phyloP scores from a whole-genome alignment of 2,888 invertebrate species.

The Argyra leucocephala region DNA sequence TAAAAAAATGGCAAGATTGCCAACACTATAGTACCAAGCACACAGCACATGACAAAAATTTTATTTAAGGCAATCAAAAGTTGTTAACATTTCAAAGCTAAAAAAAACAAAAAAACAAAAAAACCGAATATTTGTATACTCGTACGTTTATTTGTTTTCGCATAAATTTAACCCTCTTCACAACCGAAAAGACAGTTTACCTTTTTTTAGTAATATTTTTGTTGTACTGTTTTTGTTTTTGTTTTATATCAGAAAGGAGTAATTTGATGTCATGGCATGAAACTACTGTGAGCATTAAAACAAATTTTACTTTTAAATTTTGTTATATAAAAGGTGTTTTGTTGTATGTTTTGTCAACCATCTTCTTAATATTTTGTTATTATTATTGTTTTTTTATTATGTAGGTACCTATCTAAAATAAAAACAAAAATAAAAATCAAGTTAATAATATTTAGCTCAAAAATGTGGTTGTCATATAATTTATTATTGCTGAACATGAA shows the following conservation, averaged over 20 bases:
- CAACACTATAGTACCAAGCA: not conserved
- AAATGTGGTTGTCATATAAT: too few species aligned
- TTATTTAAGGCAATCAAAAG: not conserved
- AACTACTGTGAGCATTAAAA: not conserved
- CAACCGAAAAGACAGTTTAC: not conserved
- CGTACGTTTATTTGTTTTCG: too few species aligned
- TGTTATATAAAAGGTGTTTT: not conserved
- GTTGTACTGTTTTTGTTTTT: not conserved
- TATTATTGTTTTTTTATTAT: not conserved
- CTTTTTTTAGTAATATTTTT: not conserved
- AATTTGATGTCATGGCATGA: conserved; percentile 2
- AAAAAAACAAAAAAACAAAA: too few species aligned
- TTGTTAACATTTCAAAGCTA: not conserved
- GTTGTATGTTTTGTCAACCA: not conserved
- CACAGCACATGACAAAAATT: not conserved
- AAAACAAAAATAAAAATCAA: not conserved
- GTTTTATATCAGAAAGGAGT: too few species aligned
- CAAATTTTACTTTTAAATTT: not conserved
- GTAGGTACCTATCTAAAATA: not conserved
- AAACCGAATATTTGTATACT: too few species aligned
- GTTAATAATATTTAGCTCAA: not conserved
- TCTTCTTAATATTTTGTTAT: not conserved
- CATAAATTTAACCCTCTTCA: not conserved
- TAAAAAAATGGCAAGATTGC: not conserved
- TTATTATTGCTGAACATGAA: too few species aligned